Percentiles rank a stretch among this genome's conserved stretches.
Evolutionary conservation across 2,113 vertebrate species (phyloP).

Genomic region (Triplophysa siluroides): DNA sequence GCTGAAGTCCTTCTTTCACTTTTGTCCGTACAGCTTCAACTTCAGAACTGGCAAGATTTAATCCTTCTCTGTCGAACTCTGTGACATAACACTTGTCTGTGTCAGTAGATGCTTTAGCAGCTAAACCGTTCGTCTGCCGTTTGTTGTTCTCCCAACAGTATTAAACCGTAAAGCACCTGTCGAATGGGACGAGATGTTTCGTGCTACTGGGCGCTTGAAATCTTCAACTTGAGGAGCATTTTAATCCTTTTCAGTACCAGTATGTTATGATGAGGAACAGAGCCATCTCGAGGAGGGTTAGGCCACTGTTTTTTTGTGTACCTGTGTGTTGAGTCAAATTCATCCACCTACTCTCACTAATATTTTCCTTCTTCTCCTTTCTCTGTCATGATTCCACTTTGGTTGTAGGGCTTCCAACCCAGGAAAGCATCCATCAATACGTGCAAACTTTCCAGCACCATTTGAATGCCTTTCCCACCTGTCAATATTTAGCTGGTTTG

Average conservation of each 20-base stretch:
- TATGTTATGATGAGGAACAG: constrained; percentile 71
- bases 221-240: constrained; percentile 74
- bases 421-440: constrained; percentile 71
- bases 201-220: constrained; percentile 64
- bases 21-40: constrained; percentile 61
- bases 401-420: too few relatives aligned
- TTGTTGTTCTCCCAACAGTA: constrained; percentile 59
- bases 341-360: too few relatives aligned
- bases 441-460: background rate
- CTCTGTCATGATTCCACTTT: too few relatives aligned
- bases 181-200: constrained; percentile 73
- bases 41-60: constrained; percentile 59
- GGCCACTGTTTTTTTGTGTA: too few relatives aligned
- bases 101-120: background rate
- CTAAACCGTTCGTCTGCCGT: background rate
- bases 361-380: too few relatives aligned
- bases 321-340: too few relatives aligned
- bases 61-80: constrained; percentile 75
- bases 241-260: constrained; percentile 69
- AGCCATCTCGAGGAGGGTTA: too few relatives aligned
- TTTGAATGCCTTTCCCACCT: constrained; percentile 59
- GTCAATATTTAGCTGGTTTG: constrained; percentile 48
- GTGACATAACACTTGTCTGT: constrained; percentile 52
- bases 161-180: constrained; percentile 79
- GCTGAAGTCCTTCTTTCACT: constrained; percentile 47